Evolutionary conservation across 1,140 invertebrate genomes (phyloP).

Genomic region (Dendroctonus ponderosae): DNA sequence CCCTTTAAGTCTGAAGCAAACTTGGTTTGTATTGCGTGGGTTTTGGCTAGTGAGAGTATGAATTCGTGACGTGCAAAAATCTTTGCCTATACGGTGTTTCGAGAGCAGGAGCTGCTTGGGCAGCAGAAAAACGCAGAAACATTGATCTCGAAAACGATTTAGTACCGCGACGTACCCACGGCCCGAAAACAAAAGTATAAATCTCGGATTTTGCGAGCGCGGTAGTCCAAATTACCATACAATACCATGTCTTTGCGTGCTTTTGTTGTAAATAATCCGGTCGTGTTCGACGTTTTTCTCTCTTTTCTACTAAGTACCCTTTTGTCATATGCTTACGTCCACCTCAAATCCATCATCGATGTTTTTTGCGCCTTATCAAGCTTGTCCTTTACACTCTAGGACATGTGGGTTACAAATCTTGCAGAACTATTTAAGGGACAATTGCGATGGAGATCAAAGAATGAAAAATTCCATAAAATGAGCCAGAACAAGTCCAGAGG

Average conservation of each 20-base stretch:
- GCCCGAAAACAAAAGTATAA: slow-evolving; percentile 23
- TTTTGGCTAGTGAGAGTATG: not conserved
- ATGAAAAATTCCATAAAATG: too few species aligned
- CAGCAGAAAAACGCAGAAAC: not conserved
- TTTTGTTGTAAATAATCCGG: slow-evolving; percentile 13
- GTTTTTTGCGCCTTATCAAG: too few species aligned
- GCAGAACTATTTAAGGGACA: too few species aligned
- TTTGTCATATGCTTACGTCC: too few species aligned
- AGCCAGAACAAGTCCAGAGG: too few species aligned
- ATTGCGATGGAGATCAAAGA: too few species aligned
- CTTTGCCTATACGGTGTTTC: not conserved
- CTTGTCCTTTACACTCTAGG: too few species aligned
- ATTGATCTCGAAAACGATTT: slow-evolving; percentile 21
- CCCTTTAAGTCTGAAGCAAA: not conserved
- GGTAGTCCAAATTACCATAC: slow-evolving; percentile 30
- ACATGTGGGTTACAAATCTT: too few species aligned
- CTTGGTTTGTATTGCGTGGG: too few species aligned
- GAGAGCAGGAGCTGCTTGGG: not conserved
- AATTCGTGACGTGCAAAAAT: not conserved
- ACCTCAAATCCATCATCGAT: too few species aligned
- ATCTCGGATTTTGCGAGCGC: slow-evolving; percentile 17
- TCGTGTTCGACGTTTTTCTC: too few species aligned
- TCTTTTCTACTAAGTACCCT: too few species aligned
- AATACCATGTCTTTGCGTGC: slow-evolving; percentile 21
- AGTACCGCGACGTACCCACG: slow-evolving; percentile 4